These are phyloP conservation scores for Drosophila peninsularis DNA, from an alignment of 2,888 invertebrate genomes.

Conservation along the genomic window DNA sequence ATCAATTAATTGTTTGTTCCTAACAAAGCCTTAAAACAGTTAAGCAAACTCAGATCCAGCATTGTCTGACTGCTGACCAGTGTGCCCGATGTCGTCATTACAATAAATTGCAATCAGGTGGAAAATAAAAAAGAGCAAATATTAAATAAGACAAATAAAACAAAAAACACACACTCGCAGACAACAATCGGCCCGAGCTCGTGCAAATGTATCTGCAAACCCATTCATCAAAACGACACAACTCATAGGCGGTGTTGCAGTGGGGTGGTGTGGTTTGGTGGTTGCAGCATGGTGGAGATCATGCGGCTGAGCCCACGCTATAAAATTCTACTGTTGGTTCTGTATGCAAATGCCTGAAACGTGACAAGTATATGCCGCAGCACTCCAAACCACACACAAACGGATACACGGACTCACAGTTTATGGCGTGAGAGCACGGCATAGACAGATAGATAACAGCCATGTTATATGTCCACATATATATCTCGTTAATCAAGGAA, in stretches of 20 bases:
- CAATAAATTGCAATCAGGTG: constrained; percentile 64
- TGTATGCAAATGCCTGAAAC: constrained; percentile 72
- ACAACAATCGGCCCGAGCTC: constrained; percentile 32
- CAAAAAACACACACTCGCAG: constrained; percentile 16
- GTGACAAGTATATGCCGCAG: constrained; percentile 65
- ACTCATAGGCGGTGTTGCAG: constrained; percentile 3
- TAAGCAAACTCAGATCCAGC: constrained; percentile 20
- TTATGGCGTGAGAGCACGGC: constrained; percentile 61
- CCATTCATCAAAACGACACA: constrained; percentile 44
- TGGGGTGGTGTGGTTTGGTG: constrained; percentile 14
- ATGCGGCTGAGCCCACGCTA: constrained; percentile 60
- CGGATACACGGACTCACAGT: constrained; percentile 30
- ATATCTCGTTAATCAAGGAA: constrained; percentile 30
- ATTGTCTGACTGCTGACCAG: constrained; percentile 38
- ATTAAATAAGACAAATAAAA: constrained; percentile 7
- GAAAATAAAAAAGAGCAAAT: constrained; percentile 15
- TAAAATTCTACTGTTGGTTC: constrained; percentile 60
- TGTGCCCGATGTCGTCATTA: constrained; percentile 57
- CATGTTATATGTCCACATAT: constrained; percentile 22
- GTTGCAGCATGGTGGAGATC: constrained; percentile 27
- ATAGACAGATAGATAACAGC: constrained; percentile 35
- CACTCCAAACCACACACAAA: constrained; percentile 39
- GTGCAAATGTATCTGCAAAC: constrained; percentile 51
- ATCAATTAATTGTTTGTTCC: constrained; percentile 2
- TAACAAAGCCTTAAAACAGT: constrained; percentile 30